A percentile compares a stretch with the other conserved stretches of the same genome.
Conservation (phyloP, 2,113 vertebrate species). For the Sitta europaea region DNA sequence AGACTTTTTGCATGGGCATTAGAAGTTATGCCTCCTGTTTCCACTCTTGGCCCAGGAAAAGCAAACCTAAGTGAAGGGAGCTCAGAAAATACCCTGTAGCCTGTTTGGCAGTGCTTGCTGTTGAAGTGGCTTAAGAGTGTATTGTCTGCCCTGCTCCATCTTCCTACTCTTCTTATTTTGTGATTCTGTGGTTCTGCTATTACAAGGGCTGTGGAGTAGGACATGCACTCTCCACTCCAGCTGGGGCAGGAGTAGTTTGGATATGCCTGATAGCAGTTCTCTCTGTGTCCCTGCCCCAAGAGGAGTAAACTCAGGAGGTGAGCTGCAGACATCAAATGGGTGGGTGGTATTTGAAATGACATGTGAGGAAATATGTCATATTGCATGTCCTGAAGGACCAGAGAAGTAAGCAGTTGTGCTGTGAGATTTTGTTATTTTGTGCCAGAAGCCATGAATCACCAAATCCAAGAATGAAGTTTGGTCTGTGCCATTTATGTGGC, state of each 20-base stretch:
- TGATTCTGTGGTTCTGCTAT: background rate
- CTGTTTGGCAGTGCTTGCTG: background rate
- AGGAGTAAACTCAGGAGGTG: background rate
- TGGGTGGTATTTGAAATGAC: background rate
- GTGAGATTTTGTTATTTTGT: background rate
- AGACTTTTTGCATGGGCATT: background rate
- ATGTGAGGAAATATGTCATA: background rate
- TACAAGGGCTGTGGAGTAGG: background rate
- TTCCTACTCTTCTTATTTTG: background rate
- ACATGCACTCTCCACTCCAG: accelerated
- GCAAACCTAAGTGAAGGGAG: background rate
- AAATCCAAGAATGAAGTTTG: background rate
- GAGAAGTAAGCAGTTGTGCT: background rate
- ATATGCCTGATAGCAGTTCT: background rate
- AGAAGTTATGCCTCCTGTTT: background rate
- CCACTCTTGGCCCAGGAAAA: background rate
- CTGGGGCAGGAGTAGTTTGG: accelerated
- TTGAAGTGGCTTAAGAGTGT: background rate
- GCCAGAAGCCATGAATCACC: background rate
- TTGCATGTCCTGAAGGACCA: background rate
- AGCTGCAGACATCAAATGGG: background rate
- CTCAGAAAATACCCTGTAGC: background rate
- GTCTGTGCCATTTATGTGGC: background rate
- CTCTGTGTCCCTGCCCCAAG: accelerated
- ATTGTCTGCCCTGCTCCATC: background rate